Conservation (phyloP, 2,113 vertebrate species). For the Tachuris rubrigastra region DNA sequence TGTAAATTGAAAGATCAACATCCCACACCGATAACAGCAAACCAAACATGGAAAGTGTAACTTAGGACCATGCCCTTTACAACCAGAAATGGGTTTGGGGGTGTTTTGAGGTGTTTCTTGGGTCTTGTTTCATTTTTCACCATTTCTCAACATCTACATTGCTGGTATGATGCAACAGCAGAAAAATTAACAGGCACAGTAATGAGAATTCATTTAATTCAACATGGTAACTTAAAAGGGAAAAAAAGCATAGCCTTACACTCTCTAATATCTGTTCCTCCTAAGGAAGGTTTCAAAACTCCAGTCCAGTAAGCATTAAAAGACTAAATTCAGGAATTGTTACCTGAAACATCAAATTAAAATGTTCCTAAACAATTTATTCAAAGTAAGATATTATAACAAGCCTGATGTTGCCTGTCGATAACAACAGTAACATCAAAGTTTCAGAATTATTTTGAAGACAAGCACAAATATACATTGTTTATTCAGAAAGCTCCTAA, state of each 20-base stretch:
- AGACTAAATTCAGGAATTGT: neutral
- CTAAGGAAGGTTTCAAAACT: neutral
- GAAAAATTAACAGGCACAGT: neutral
- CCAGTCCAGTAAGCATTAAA: neutral
- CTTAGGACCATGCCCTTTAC: neutral
- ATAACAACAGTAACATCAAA: neutral
- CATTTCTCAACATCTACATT: neutral
- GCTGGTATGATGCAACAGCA: neutral
- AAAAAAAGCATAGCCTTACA: neutral
- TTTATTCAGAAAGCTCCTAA: neutral
- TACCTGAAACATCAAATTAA: neutral
- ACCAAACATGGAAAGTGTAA: neutral
- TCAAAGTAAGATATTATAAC: neutral
- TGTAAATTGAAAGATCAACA: neutral
- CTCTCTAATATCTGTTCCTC: neutral
- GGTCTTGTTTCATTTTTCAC: neutral
- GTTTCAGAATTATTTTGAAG: neutral
- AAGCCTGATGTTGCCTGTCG: neutral
- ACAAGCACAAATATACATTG: neutral
- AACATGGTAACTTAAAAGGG: neutral
- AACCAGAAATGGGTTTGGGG: neutral
- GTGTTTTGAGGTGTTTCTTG: neutral
- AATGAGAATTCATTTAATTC: neutral
- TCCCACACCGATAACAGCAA: rapidly evolving
- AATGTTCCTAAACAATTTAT: neutral